Base-by-base conservation (phyloP, 2,113 vertebrate species). In the Trogon melanurus region DNA sequence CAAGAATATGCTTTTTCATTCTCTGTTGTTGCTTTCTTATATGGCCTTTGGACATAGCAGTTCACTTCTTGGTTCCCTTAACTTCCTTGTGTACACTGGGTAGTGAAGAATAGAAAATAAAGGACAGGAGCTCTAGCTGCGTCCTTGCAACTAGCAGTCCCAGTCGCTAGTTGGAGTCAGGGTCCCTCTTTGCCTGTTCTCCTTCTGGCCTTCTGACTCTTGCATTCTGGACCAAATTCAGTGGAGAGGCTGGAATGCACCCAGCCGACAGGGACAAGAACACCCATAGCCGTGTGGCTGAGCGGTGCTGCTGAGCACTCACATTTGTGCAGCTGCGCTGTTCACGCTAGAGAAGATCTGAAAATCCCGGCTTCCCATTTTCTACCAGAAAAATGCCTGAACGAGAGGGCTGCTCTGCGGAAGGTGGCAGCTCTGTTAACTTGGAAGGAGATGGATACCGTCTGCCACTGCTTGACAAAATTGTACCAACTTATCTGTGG, bases 321-420 rank as follows among this genome's bases (percentile, higher is more conserved):
- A 26, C 27, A 13, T 0, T 0, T 21, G 17, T 67, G 26, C 32
- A 10, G 32, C 38, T 66, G 16, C 11, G 9, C 48, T 1, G 0
- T 25, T 80, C 51, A 22, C 2, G 1, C 27, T 11, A 14, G 25
- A 50, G 41, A 41, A 76, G 17, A 66, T 25, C 22, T 70, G 79
- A 83, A 90, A 92, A 74, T 70, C 47, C 50, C 73, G 53, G 6
- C 11, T 72, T 91, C 29, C 18, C 1, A 0, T 47, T 76, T 91
- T 34, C 70, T 79, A 11, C 6, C 29, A 34, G 71, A 47, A 64
- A 80, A 47, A 51, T 22, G 10, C 34, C 73, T 58, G 54, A 41
- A 36, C n/a, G 32, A 15, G 32, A 3, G 5, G 34, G 5, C 38
- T 85, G 38, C 62, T 82, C 32, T 89, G 53, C 26, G 60, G 23